A percentile compares a stretch with the other conserved stretches of the same genome.
Conservation (phyloP, 2,888 invertebrate species). For the Vandiemenella viatica region DNA sequence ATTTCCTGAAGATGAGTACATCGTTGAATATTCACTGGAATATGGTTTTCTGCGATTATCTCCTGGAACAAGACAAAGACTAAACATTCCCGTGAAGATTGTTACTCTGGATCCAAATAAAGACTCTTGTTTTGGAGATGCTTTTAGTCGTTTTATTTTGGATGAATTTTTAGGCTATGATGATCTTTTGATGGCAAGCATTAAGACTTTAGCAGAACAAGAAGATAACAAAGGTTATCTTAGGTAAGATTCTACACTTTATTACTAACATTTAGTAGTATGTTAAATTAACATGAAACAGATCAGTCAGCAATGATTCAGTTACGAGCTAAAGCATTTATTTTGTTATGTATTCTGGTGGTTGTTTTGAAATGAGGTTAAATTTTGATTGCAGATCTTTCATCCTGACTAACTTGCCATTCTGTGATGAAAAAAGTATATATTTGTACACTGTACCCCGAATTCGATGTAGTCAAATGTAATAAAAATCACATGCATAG, state of each 20-base stretch:
- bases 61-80: slow-evolving; percentile 64
- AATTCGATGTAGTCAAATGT: no score
- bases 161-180: slow-evolving; percentile 93
- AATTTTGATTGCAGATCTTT: no score
- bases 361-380: no score
- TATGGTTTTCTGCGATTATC: slow-evolving; percentile 90
- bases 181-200: slow-evolving; percentile 90
- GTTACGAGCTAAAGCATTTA: neutral
- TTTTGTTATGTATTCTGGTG: no score
- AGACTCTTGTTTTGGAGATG: slow-evolving; percentile 88
- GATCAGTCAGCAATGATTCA: neutral
- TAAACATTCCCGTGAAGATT: slow-evolving; percentile 84
- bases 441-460: no score
- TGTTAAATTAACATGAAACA: neutral
- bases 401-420: no score
- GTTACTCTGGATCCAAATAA: slow-evolving; percentile 73
- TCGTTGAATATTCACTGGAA: slow-evolving; percentile 93
- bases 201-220: slow-evolving; percentile 86
- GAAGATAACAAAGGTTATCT: slow-evolving; percentile 93
- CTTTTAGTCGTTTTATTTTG: slow-evolving; percentile 75
- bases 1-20: slow-evolving; percentile 79
- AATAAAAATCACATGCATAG: no score
- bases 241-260: slow-evolving; percentile 37
- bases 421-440: no score
- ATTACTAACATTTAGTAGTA: neutral